Base-by-base conservation (phyloP, 1,140 invertebrate genomes). In the Meloidogyne exigua region DNA sequence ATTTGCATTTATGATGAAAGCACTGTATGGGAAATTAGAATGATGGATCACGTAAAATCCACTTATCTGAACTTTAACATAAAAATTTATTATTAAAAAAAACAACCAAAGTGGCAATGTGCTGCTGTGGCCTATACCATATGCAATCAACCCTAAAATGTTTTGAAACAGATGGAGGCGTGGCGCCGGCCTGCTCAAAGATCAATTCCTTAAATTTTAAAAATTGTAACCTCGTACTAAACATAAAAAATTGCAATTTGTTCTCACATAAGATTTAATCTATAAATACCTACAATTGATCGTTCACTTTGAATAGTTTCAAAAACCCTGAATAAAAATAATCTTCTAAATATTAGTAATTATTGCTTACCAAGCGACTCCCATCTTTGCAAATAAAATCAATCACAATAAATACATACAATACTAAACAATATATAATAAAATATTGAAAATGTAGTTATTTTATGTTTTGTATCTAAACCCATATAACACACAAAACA, bases 41-140 rank as follows among this genome's bases (percentile, higher is more conserved):
- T 81, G 80, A 44, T 81, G 80, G 13, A 81, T 79, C 9, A 81
- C n/a, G 77, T 73, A 83, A 44, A 81, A 82, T 9, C 80, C 69
- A n/a, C 64, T 76, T 18, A 81, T 76, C 72, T 80, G 68, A 10
- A 26, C 23, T 4, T 75, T 12, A 23, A n/a, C 15, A 13, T 39
- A 42, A 62, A 21, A 32, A 76, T 44, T 9, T 62, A 32, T 42
- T 32, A n/a, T n/a, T n/a, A n/a, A n/a, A 21, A 66, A 66, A 66
- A 66, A 15, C 13, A 66, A 28, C 32, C 25, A 66, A n/a, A 26
- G 39, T 18, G 15, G 73, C 18, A 44, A 75, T 67, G 15, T 73
- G 42, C 21, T 42, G 49, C 23, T 66, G 67, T 49, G 77, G 78
- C 23, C 63, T 42, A 49, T 79, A 79, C 49, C 39, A 66, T 2